Evolutionary conservation across 2,113 vertebrate genomes (phyloP).

Genomic region (Charadrius vociferus): DNA sequence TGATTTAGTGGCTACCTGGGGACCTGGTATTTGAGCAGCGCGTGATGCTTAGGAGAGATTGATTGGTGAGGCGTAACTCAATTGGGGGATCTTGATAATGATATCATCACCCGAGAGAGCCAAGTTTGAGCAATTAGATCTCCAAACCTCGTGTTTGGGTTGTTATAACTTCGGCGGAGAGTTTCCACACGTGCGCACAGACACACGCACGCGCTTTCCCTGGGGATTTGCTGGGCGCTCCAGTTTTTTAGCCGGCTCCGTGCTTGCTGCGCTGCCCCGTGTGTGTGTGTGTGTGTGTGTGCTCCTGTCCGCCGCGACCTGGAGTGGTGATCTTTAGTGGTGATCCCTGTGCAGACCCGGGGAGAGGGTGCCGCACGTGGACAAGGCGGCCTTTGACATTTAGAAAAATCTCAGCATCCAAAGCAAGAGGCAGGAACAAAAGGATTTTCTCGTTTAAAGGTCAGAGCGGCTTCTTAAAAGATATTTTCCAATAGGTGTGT

Average conservation of each 20-base stretch:
- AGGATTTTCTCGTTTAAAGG: slow-evolving; percentile 79
- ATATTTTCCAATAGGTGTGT: slow-evolving; percentile 38
- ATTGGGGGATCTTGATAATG: slow-evolving; percentile 41
- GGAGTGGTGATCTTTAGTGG: neutral
- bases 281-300: neutral
- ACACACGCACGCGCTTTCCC: neutral
- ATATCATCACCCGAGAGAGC: slow-evolving; percentile 19
- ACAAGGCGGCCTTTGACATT: slow-evolving; percentile 72
- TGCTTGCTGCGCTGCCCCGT: neutral
- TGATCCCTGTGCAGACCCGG: neutral
- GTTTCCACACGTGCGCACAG: neutral
- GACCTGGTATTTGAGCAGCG: slow-evolving; percentile 68
- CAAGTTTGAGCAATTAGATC: slow-evolving; percentile 45
- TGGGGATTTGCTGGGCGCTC: neutral
- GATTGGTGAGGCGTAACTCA: slow-evolving; percentile 56
- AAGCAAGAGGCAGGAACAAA: slow-evolving; percentile 73
- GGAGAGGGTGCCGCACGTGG: neutral
- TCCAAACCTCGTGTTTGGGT: neutral
- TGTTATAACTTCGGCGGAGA: neutral
- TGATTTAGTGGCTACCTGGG: slow-evolving; percentile 76
- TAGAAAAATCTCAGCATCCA: slow-evolving; percentile 67
- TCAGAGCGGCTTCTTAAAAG: slow-evolving; percentile 66
- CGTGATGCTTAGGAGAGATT: slow-evolving; percentile 42
- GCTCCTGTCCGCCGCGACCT: neutral
- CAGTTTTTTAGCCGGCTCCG: neutral